A percentile compares a stretch with the other conserved stretches of the same genome.
These are phyloP conservation scores for Gallinago nigripennis DNA, from an alignment of 2,797 vertebrate genomes.

Conservation along the genomic window DNA sequence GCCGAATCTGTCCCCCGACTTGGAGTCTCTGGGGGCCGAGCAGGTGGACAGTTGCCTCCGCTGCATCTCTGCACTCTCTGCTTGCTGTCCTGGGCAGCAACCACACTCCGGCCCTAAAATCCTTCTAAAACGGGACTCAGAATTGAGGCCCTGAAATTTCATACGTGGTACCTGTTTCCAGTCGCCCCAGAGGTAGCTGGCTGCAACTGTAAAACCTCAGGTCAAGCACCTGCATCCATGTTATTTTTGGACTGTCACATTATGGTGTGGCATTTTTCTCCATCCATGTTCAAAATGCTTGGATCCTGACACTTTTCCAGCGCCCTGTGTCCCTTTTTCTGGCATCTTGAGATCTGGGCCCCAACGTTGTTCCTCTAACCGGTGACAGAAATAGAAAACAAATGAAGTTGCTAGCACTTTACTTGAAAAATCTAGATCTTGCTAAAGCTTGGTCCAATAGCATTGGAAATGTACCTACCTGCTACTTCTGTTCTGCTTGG, in stretches of 20 bases:
- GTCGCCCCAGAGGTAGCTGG: not conserved
- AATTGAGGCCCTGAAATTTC: not conserved
- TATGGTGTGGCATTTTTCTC: not conserved
- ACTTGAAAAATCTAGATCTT: not conserved
- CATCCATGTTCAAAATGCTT: not conserved
- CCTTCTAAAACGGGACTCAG: not conserved
- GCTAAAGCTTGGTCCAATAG: not conserved
- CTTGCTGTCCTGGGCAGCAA: not conserved
- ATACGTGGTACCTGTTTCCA: not conserved
- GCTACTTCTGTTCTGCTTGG: not conserved
- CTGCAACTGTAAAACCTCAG: not conserved
- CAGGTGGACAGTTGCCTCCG: not conserved
- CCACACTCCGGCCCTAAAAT: not conserved
- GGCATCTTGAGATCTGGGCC: not conserved
- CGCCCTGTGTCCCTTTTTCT: rapidly evolving
- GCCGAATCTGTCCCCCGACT: not conserved
- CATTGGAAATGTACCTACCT: not conserved
- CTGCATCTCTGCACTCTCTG: not conserved
- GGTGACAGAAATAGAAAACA: not conserved
- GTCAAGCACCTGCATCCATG: not conserved
- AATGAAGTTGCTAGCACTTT: not conserved
- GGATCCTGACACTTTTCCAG: not conserved
- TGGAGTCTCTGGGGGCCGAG: rapidly evolving
- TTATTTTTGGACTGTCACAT: not conserved
- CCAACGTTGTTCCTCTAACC: not conserved